Conservation (phyloP, 2,113 vertebrate species). For the Muntiacus reevesi region DNA sequence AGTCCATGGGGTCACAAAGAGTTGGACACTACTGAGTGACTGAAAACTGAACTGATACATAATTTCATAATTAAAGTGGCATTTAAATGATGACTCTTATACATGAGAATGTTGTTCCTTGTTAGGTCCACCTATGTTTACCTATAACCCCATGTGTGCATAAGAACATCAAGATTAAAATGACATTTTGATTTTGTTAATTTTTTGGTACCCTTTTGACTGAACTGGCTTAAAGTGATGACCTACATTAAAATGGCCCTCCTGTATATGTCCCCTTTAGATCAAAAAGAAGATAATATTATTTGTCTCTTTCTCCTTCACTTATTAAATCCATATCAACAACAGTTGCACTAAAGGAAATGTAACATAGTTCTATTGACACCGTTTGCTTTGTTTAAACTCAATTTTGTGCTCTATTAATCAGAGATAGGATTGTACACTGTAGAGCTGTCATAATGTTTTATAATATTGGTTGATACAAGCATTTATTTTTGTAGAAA, state of each 20-base stretch:
- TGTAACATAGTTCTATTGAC: neutral
- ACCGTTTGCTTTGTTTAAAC: neutral
- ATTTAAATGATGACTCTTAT: neutral
- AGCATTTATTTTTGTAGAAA: neutral
- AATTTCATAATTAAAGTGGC: constrained; percentile 24
- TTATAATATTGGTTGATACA: neutral
- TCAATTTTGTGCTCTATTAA: neutral
- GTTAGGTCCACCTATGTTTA: neutral
- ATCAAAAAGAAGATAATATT: neutral
- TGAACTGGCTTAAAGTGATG: neutral
- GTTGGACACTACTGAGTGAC: neutral
- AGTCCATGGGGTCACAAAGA: neutral
- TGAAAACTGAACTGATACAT: neutral
- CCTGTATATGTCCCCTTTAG: neutral
- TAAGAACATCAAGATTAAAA: neutral
- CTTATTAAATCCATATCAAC: neutral
- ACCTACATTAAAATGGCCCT: neutral
- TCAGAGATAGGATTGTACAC: neutral
- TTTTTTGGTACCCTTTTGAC: neutral
- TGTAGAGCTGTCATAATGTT: neutral
- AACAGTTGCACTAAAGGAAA: neutral
- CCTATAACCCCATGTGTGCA: neutral
- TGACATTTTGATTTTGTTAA: neutral
- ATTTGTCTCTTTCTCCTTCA: neutral
- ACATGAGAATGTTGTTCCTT: neutral